Evolutionary conservation across 2,113 vertebrate genomes (phyloP).

Genomic region (Gallinago jamesoni): DNA sequence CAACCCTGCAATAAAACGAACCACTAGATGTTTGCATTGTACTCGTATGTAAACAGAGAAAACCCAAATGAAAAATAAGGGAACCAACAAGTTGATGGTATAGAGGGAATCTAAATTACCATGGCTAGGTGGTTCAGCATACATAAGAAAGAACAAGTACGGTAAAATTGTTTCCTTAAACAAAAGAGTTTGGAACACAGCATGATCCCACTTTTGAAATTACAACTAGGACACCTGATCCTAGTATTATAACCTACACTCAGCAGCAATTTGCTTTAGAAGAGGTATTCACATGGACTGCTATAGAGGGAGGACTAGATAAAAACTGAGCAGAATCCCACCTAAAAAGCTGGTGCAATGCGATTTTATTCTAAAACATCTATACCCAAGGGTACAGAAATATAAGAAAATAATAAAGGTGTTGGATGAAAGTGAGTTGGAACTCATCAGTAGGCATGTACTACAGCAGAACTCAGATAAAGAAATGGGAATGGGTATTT

Average conservation of each 20-base stretch:
- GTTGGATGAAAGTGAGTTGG: not conserved
- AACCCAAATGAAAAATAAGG: not conserved
- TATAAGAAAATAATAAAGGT: not conserved
- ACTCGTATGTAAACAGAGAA: not conserved
- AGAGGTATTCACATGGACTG: not conserved
- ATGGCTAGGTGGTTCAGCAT: not conserved
- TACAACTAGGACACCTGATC: not conserved
- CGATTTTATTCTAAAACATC: not conserved
- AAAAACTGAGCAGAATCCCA: not conserved
- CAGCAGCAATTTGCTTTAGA: not conserved
- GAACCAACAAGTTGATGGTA: not conserved
- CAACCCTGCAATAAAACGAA: not conserved
- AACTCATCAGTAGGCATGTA: not conserved
- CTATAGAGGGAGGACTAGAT: not conserved
- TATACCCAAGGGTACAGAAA: not conserved
- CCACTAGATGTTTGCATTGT: not conserved
- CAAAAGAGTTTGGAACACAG: not conserved
- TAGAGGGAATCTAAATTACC: not conserved
- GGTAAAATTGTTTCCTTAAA: not conserved
- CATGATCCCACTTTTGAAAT: not conserved
- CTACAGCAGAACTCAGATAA: not conserved
- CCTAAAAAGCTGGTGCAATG: not conserved
- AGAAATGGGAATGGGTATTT: not conserved
- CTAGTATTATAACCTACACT: not conserved
- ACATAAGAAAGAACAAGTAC: not conserved